Evolutionary conservation across 1,140 invertebrate genomes (phyloP).

Genomic region (Drosophila busckii): DNA sequence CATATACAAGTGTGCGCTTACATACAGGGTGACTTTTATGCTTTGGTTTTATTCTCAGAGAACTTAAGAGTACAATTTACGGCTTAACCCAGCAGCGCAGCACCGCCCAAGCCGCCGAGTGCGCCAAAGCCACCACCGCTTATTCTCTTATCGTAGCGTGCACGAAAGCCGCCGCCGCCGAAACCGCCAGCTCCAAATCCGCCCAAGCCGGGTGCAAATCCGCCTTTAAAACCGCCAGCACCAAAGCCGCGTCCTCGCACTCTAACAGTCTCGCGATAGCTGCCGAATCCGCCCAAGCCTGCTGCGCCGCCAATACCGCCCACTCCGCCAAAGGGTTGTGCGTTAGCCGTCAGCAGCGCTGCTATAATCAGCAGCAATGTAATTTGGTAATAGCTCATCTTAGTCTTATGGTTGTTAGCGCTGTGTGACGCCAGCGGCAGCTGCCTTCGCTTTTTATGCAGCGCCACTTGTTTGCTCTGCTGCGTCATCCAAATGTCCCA

Average conservation of each 20-base stretch:
- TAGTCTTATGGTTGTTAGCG: conserved; percentile 10
- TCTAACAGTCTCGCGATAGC: conserved; percentile 55
- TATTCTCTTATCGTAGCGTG: conserved; percentile 54
- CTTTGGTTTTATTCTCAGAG: conserved; percentile 26
- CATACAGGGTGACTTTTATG: conserved; percentile 47
- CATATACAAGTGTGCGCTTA: not conserved
- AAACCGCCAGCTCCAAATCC: conserved; percentile 36
- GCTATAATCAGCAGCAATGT: conserved; percentile 28
- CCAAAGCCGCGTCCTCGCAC: conserved; percentile 60
- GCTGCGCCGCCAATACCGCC: conserved; percentile 47
- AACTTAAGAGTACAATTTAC: no score
- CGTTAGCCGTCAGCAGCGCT: not conserved
- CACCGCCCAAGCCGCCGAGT: conserved; percentile 31
- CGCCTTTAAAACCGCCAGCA: conserved; percentile 33
- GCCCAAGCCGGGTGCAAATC: conserved; percentile 18
- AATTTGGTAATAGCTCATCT: conserved; percentile 33
- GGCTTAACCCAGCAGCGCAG: conserved; percentile 39
- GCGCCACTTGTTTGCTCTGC: not conserved
- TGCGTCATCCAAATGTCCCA: conserved; percentile 14
- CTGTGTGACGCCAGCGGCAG: conserved; percentile 24
- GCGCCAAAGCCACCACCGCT: conserved; percentile 38
- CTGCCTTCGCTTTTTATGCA: conserved; percentile 45
- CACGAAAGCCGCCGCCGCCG: conserved; percentile 54
- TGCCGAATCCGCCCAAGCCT: conserved; percentile 52
- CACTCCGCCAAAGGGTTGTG: conserved; percentile 9